A percentile compares a stretch with the other conserved stretches of the same genome.
These are phyloP conservation scores for Hydropsyche tenuis DNA, from an alignment of 1,140 invertebrate species.

Conservation along the genomic window DNA sequence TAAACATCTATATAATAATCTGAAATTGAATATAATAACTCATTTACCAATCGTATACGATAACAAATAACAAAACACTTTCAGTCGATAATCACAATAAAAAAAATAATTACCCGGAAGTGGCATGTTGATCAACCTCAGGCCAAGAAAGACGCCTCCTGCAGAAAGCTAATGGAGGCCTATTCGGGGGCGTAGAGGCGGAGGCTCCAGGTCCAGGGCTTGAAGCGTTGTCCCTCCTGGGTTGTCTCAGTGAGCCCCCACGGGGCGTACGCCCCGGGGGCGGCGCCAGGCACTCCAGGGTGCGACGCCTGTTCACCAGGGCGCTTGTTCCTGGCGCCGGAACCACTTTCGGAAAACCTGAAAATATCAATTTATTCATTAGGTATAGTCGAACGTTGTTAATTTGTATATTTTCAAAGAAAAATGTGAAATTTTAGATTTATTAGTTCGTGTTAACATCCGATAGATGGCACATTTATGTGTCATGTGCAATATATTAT, in stretches of 20 bases:
- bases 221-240: conserved; percentile 54
- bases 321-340: conserved; percentile 69
- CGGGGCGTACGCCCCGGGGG: conserved; percentile 59
- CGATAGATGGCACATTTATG: too few species aligned
- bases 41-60: too few species aligned
- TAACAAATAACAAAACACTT: too few species aligned
- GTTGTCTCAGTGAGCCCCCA: conserved; percentile 68
- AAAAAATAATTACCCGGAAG: conserved; percentile 71
- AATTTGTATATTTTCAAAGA: too few species aligned
- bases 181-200: conserved; percentile 64
- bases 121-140: conserved; percentile 79
- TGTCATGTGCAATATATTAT: too few species aligned
- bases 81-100: too few species aligned
- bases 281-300: conserved; percentile 68
- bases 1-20: too few species aligned
- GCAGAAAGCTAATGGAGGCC: conserved; percentile 73
- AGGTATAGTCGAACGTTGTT: too few species aligned
- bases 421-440: too few species aligned
- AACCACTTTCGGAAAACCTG: conserved; percentile 68
- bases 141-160: conserved; percentile 79
- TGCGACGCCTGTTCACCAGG: conserved; percentile 62
- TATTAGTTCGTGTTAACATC: too few species aligned
- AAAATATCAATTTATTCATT: conserved; percentile 39
- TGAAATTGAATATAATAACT: too few species aligned
- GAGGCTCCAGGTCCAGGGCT: conserved; percentile 59